Base-by-base conservation (phyloP, 2,888 invertebrate genomes). In the Hydroisotoma schaefferi region DNA sequence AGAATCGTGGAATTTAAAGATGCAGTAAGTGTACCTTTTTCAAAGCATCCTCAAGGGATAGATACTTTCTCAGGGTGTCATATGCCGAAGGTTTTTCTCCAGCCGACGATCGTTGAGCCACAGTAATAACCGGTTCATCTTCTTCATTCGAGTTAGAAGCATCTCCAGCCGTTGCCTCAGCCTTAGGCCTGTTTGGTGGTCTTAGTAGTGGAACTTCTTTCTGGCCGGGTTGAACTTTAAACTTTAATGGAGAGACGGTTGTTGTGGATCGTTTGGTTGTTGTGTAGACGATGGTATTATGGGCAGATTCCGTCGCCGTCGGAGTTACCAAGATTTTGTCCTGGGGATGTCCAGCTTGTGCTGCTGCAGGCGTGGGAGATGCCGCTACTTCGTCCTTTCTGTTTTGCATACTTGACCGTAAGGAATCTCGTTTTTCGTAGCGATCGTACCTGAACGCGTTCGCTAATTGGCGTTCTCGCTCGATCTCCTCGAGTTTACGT, bases 71-170 rank as follows among this genome's bases (percentile, higher is more conserved):
- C 23, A 72, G 64, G 40, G 63, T 70, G 59, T 72, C 72, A 60
- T 70, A 70, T 8, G 72, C 68, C n/a, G 70, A 70, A 6, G 68
- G 69, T 56, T 70, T 72, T 58, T 69, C 68, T 40, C 60, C 67
- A 33, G 61, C 62, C 22, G 60, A 56, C 10, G 70, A 64, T 46
- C 67, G 52, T 37, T 62, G 63, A 29, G 67, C 67, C 26, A 69
- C 52, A 18, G 57, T 55, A 43, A 63, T 59, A 38, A 62, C 49
- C 6, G 68, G 63, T 26, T 67, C 70, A 46, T 38, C 29, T 22
- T 52, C 57, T 25, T 59, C 22, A 23, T 56, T 48, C 23, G 49
- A 43, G 29, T 46, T 52, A n/a, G 20, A 5, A 12, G 6, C n/a
- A 2, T 52, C 15, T 2, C 3, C 37, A 20, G 12, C 22, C 6